Conservation (phyloP, 2,113 vertebrate species). For the Dicaeum eximium region DNA sequence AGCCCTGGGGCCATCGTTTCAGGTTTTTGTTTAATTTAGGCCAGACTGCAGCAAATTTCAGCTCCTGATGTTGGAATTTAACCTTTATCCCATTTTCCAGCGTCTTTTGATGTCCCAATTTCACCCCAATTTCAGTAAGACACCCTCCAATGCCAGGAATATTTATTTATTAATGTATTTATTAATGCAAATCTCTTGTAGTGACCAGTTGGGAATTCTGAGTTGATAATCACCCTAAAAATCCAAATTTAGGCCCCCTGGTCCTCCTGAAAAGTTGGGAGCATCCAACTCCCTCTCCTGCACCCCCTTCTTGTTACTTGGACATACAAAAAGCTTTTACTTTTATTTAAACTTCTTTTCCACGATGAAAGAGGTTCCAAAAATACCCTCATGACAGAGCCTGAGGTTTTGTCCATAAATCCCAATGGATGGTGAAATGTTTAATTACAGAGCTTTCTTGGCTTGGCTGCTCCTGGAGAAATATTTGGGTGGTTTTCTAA, state of each 20-base stretch:
- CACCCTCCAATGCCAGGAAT: background rate
- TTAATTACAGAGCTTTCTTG: background rate
- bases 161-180: background rate
- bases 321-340: background rate
- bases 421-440: background rate
- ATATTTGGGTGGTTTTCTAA: background rate
- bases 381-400: fast-evolving
- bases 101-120: background rate
- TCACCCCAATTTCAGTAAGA: fast-evolving
- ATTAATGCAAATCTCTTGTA: background rate
- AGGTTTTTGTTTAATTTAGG: background rate
- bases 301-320: background rate
- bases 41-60: background rate
- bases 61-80: background rate
- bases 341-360: background rate
- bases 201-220: fast-evolving
- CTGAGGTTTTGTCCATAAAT: background rate
- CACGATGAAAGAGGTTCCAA: background rate
- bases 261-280: background rate
- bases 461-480: background rate
- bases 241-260: background rate
- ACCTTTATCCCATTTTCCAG: background rate
- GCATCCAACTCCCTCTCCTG: background rate
- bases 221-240: background rate
- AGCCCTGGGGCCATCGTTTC: background rate